A percentile compares a stretch with the other conserved stretches of the same genome.
These are phyloP conservation scores for Mormyrus proboscirostris DNA, from an alignment of 2,797 vertebrate species.

Conservation along the genomic window DNA sequence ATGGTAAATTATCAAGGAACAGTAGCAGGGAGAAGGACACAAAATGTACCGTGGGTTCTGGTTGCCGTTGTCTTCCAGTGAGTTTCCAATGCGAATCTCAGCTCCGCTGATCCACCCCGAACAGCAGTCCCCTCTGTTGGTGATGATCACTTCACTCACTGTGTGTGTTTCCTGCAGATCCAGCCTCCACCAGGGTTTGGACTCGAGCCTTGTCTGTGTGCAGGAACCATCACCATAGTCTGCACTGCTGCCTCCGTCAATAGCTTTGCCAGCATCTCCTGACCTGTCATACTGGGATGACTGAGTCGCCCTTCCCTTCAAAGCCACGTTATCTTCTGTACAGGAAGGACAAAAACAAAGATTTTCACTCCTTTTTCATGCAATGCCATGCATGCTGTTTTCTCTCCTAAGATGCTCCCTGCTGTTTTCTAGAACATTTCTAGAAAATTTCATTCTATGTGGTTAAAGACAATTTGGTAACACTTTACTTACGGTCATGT, in stretches of 20 bases:
- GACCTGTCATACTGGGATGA: neutral
- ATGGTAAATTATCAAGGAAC: neutral
- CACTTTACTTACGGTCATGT: too few species aligned
- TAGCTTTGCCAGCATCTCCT: neutral
- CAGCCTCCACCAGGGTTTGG: conserved; percentile 18
- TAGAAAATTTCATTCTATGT: too few species aligned
- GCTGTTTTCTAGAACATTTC: too few species aligned
- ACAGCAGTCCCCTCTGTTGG: neutral
- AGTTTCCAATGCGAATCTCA: neutral
- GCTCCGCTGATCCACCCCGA: neutral
- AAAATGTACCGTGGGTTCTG: too few species aligned
- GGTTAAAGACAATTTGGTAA: too few species aligned
- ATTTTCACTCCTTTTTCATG: neutral
- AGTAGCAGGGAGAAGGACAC: neutral
- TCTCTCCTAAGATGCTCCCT: too few species aligned
- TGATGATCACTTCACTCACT: neutral
- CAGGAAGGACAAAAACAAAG: neutral
- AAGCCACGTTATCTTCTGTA: neutral
- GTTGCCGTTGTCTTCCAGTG: neutral
- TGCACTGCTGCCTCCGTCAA: neutral
- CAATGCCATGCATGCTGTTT: neutral
- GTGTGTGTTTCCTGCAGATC: neutral
- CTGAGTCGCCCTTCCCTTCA: neutral
- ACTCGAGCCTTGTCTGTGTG: neutral
- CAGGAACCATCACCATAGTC: neutral